Base-by-base conservation (phyloP, 2,888 invertebrate species). In the Lasioglossum calceatum region DNA sequence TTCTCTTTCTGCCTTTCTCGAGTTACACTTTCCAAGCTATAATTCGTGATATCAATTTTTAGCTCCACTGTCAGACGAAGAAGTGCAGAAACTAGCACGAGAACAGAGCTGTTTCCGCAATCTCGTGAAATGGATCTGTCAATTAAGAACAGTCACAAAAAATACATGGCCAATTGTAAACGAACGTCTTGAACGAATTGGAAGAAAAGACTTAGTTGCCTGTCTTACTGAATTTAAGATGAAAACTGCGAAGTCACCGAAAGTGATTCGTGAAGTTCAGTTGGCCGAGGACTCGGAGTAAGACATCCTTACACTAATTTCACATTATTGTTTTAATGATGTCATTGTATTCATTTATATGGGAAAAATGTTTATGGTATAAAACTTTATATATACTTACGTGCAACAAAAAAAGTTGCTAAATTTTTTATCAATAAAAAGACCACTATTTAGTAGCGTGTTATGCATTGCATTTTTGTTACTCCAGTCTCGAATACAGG, bases 41-140 rank as follows among this genome's bases (percentile, higher is more conserved):
- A 39, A 75, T 50, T 67, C 32, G 7, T 50, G 10, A 77, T 58
- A 61, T 10, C 16, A 64, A n/a, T 54, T 36, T 10, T n/a, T 54
- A 81, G 84, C 44, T 39, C 32, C 50, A 2, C n/a, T 78, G n/a
- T 77, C 85, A 32, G 71, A 81, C 71, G 77, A 44, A 14, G 79
- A 84, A 39, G 72, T 83, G 58, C 12, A 81, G 10, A 79, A 58
- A 16, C 71, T 84, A 7, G 77, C 87, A 14, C 67, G 78, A n/a
- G 84, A 83, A n/a, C 85, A 88, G 39, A 87, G 83, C 2, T 97
- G 97, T 89, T 92, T 96, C 4, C 93, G 96, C 47, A 94, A 96
- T 7, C 94, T 97, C 3, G 90, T 96, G 0, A 95, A 96, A 91
- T 97, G 97, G 96, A 96, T 96, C 76, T 95, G 95, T 0, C 91